Evolutionary conservation across 2,113 vertebrate genomes (phyloP).

Genomic region (Aspidoscelis tigris): DNA sequence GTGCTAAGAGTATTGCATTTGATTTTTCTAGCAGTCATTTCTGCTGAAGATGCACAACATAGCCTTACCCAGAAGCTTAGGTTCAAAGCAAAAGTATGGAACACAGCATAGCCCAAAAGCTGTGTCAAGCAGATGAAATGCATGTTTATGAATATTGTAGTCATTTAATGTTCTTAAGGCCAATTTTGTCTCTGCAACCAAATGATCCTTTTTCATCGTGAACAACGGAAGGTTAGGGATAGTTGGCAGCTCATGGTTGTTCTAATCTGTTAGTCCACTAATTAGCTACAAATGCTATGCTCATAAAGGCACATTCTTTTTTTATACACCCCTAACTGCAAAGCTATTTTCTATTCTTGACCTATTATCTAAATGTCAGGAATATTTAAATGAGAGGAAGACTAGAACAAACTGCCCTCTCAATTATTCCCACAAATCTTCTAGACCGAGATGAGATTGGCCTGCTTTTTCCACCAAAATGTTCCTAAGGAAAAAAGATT

Average conservation of each 20-base stretch:
- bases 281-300: constrained; percentile 71
- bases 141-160: constrained; percentile 49
- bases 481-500: neutral
- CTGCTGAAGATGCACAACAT: too few species aligned
- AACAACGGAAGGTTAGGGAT: constrained; percentile 61
- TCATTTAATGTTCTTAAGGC: constrained; percentile 48
- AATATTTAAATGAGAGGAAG: constrained; percentile 46
- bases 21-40: too few species aligned
- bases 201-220: constrained; percentile 39
- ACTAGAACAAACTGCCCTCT: constrained; percentile 33
- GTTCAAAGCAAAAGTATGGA: too few species aligned
- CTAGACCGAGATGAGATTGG: constrained; percentile 1
- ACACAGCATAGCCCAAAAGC: too few species aligned
- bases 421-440: constrained; percentile 22
- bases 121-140: constrained; percentile 17
- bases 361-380: constrained; percentile 34
- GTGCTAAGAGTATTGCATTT: too few species aligned
- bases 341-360: constrained; percentile 49
- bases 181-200: constrained; percentile 14
- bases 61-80: too few species aligned
- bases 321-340: constrained; percentile 47
- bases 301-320: constrained; percentile 61
- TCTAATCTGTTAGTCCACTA: constrained; percentile 63
- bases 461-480: neutral
- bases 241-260: constrained; percentile 66